These are phyloP conservation scores for Pseudoips prasinana DNA, from an alignment of 2,888 invertebrate genomes.

Conservation along the genomic window DNA sequence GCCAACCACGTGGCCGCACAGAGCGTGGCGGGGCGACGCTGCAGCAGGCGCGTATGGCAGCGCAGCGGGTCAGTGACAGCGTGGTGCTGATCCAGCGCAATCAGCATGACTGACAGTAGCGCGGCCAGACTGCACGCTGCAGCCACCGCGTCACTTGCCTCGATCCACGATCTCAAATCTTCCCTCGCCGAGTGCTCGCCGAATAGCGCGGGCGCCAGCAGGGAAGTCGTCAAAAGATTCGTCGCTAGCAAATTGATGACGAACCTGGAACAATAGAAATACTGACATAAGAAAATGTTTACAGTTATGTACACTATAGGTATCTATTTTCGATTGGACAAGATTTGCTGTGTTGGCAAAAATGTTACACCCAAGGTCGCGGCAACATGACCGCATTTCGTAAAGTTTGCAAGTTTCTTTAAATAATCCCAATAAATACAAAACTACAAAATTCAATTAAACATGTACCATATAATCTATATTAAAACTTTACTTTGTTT, in stretches of 20 bases:
- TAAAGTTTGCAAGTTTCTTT: slow-evolving; percentile 15
- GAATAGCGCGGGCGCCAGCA: slow-evolving; percentile 74
- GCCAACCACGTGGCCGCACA: slow-evolving; percentile 81
- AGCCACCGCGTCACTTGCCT: slow-evolving; percentile 77
- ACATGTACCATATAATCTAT: no score
- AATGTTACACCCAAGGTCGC: slow-evolving; percentile 19
- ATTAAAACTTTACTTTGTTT: no score
- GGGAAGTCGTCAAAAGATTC: slow-evolving; percentile 73
- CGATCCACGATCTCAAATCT: slow-evolving; percentile 81
- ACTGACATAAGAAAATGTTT: slow-evolving; percentile 1
- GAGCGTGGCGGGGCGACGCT: slow-evolving; percentile 68
- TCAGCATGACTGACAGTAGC: slow-evolving; percentile 65
- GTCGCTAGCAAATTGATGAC: slow-evolving; percentile 83
- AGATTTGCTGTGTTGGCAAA: slow-evolving; percentile 9
- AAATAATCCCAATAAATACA: no score
- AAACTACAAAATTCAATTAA: no score
- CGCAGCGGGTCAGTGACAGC: slow-evolving; percentile 78
- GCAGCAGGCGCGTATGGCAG: slow-evolving; percentile 73
- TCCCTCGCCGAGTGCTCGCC: slow-evolving; percentile 84
- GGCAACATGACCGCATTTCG: slow-evolving; percentile 30
- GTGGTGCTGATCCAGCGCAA: slow-evolving; percentile 79
- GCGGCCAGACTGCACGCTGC: slow-evolving; percentile 64
- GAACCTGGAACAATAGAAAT: slow-evolving; percentile 80
- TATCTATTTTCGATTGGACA: no score
- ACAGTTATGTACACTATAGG: slow-evolving; percentile 1